A percentile compares a stretch with the other conserved stretches of the same genome.
These are phyloP conservation scores for Halichoerus grypus DNA, from an alignment of 2,113 vertebrate genomes.

Conservation along the genomic window DNA sequence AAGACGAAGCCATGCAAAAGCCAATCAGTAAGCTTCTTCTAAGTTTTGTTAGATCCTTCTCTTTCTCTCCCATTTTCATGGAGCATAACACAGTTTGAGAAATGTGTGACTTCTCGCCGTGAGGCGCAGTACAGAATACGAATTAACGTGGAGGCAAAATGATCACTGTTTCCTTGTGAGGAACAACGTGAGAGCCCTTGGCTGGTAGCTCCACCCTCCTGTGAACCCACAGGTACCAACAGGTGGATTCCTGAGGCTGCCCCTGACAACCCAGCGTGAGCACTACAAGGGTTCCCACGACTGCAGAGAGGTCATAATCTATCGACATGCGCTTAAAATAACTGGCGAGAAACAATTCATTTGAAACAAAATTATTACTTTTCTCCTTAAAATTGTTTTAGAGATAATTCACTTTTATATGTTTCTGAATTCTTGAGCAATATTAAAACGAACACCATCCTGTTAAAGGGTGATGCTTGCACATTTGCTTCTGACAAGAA, in stretches of 20 bases:
- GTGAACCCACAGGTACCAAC: neutral
- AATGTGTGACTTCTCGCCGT: neutral
- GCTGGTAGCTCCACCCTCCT: neutral
- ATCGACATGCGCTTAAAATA: neutral
- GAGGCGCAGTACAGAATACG: neutral
- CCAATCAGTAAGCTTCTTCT: neutral
- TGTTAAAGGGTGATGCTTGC: neutral
- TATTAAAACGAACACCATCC: neutral
- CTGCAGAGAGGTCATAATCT: neutral
- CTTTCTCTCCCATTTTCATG: neutral
- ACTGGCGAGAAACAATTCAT: neutral
- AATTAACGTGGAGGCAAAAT: neutral
- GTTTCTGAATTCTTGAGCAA: neutral
- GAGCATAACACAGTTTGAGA: neutral
- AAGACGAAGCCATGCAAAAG: neutral
- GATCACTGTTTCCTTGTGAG: neutral
- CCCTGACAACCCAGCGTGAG: neutral
- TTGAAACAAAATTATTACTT: neutral
- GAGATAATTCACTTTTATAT: neutral
- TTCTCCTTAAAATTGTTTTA: neutral
- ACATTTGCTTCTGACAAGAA: neutral
- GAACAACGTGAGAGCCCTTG: neutral
- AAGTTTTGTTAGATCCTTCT: neutral
- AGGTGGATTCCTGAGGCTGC: neutral
- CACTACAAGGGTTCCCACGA: neutral